Conservation (phyloP, 2,888 invertebrate species). For the Stratiomys singularior region DNA sequence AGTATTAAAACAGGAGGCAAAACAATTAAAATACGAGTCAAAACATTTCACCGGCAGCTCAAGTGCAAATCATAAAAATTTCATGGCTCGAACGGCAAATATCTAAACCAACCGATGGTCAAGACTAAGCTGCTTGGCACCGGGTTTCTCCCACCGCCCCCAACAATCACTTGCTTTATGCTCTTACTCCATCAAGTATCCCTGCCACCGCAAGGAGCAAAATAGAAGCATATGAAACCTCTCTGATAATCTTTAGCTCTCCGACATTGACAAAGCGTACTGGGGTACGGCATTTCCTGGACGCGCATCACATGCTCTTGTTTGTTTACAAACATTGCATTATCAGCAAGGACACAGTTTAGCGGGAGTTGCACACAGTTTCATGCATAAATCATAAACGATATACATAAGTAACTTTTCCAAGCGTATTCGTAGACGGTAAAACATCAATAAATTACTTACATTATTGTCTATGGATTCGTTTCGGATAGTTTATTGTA, state of each 20-base stretch:
- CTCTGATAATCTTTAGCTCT: background rate
- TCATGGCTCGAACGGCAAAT: slow-evolving; percentile 31
- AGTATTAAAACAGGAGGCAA: too few relatives aligned
- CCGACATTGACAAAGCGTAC: slow-evolving; percentile 31
- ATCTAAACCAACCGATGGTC: background rate
- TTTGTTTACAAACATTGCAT: slow-evolving; percentile 49
- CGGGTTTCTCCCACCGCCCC: background rate
- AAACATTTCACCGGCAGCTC: slow-evolving; percentile 24
- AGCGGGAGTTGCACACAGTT: slow-evolving; percentile 27
- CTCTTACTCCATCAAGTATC: background rate
- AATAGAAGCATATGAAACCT: background rate
- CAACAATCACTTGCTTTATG: background rate
- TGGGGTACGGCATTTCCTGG: slow-evolving; percentile 24
- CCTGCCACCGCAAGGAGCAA: background rate
- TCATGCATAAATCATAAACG: background rate
- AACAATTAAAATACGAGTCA: slow-evolving; percentile 7
- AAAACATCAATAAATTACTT: background rate
- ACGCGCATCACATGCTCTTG: slow-evolving; percentile 44
- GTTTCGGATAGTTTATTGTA: too few relatives aligned
- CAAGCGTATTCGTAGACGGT: background rate
- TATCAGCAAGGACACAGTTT: slow-evolving; percentile 21
- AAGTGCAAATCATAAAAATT: background rate
- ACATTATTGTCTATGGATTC: background rate
- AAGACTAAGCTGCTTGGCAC: background rate
- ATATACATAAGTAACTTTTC: background rate